Base-by-base conservation (phyloP, 2,797 vertebrate genomes). In the Dipus sagitta region DNA sequence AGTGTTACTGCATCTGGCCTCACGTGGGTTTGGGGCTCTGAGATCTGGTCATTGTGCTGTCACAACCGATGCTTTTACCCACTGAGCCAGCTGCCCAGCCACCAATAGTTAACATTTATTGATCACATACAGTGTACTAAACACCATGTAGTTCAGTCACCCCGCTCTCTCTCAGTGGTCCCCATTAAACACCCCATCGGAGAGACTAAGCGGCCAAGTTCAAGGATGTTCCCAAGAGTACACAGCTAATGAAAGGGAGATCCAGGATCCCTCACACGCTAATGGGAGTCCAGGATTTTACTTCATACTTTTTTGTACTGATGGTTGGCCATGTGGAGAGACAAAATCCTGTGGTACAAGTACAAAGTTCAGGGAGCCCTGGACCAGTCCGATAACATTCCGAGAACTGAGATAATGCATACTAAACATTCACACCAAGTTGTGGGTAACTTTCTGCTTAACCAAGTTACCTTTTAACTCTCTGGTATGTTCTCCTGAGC, bases 321-420 rank as follows among this genome's bases (percentile, higher is more conserved):
- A 2, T 12, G 0, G 7, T 32, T 65, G 14, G 17, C 11, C 72
- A 18, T 24, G 28, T 60, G 11, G 21, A 32, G n/a, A 28, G 52
- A 32, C 23, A 86, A 78, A 81, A 76, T 14, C n/a, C n/a, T 86
- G 88, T 89, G 30, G 28, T 91, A 8, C 4, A 93, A 68, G 72
- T 47, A 9, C 3, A 18, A 90, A 64, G 13, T 92, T 58, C 64
- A 18, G 20, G 30, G 3, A 65, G 54, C n/a, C 21, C 28, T 74
- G 62, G 85, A 32, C 77, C 68, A 24, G 1, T 34, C 38, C 28
- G 67, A 10, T 78, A 60, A 72, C 70, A 14, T 67, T 92, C 83
- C 68, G 7, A 64, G 75, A 67, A 85, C 26, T 32, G 67, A 68
- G 23, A 70, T 14, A 71, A 70, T 74, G 15, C 72, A 0, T 60